Percentiles rank a stretch among this genome's conserved stretches.
These are phyloP conservation scores for Caenorhabditis virilis DNA, from an alignment of 2,888 invertebrate species.

Conservation along the genomic window DNA sequence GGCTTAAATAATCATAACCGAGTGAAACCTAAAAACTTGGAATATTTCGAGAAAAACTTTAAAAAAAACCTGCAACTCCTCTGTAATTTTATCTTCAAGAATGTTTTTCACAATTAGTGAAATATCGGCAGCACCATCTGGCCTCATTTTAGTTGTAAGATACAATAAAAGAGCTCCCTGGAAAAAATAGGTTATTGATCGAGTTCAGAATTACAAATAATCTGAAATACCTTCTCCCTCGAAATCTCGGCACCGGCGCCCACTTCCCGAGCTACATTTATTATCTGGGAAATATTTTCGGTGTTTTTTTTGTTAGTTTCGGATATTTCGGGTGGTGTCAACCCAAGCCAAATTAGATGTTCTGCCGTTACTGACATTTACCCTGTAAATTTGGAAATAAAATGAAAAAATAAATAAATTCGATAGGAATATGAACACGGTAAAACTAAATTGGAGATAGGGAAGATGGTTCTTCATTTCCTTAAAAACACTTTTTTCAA, in stretches of 20 bases:
- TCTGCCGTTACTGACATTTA: constrained; percentile 12
- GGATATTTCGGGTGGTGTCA: constrained; percentile 90
- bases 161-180: constrained; percentile 88
- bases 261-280: constrained; percentile 78
- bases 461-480: too few species aligned
- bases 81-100: constrained; percentile 79
- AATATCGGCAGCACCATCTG: constrained; percentile 79
- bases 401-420: too few species aligned
- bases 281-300: constrained; percentile 77
- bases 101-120: constrained; percentile 81
- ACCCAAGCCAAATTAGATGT: constrained; percentile 42
- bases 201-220: too few species aligned
- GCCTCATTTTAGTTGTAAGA: constrained; percentile 87
- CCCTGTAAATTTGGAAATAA: too few species aligned
- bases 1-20: constrained; percentile 83
- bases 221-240: too few species aligned
- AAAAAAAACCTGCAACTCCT: constrained; percentile 47
- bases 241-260: constrained; percentile 12
- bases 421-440: too few species aligned
- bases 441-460: too few species aligned
- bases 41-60: not conserved
- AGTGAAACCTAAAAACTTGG: constrained; percentile 71
- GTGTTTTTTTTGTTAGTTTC: constrained; percentile 90
- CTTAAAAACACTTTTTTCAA: too few species aligned
- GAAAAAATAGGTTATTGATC: too few species aligned